A percentile compares a stretch with the other conserved stretches of the same genome.
These are phyloP conservation scores for Asbolus verrucosus DNA, from an alignment of 1,140 invertebrate genomes.

Conservation along the genomic window DNA sequence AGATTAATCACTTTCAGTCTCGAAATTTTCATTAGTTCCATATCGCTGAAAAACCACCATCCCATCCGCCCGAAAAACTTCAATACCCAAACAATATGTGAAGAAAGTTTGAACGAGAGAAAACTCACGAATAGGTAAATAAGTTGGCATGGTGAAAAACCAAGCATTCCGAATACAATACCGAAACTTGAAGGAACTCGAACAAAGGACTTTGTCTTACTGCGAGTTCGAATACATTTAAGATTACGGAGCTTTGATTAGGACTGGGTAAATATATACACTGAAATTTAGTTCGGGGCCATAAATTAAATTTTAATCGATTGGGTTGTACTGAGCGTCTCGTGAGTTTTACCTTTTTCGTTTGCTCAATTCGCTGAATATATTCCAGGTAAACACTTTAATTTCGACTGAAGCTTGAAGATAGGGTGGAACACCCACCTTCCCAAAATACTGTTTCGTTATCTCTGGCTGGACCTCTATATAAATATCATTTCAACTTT, in stretches of 20 bases:
- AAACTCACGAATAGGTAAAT: conserved; percentile 13
- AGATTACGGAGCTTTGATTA: conserved; percentile 27
- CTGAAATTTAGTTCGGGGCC: conserved; percentile 7
- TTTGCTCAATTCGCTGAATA: too few species aligned
- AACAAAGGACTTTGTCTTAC: conserved; percentile 37
- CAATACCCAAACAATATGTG: background rate
- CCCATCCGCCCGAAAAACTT: background rate
- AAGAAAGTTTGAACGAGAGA: conserved; percentile 12
- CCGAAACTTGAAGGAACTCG: conserved; percentile 12
- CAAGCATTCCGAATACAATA: conserved; percentile 22
- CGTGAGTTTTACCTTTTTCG: background rate
- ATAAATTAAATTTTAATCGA: conserved; percentile 30
- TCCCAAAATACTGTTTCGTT: background rate
- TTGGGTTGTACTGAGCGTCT: background rate
- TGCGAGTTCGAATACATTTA: conserved; percentile 29
- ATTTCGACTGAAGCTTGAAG: conserved; percentile 1
- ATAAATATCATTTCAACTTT: conserved; percentile 11
- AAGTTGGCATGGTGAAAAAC: background rate
- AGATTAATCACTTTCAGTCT: conserved; percentile 8
- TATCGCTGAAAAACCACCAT: too few species aligned
- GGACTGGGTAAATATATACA: conserved; percentile 29
- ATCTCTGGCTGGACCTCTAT: conserved; percentile 17
- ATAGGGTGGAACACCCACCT: background rate
- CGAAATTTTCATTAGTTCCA: background rate
- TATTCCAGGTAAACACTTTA: conserved; percentile 1